Base-by-base conservation (phyloP, 2,888 invertebrate species). In the Acholoe squamosa region DNA sequence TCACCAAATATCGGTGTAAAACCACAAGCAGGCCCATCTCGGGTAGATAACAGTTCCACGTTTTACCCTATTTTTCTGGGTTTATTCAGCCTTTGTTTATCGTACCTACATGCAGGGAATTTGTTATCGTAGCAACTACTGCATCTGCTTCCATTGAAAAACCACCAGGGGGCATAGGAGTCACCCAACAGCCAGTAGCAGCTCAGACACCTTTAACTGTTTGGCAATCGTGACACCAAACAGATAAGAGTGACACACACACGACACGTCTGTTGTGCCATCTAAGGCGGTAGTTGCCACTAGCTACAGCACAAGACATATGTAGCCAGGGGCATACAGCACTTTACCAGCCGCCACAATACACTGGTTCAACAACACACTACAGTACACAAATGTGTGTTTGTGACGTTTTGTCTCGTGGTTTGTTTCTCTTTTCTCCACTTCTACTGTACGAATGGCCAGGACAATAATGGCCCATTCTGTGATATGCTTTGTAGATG, bases 401-500 rank as follows among this genome's bases (percentile, higher is more conserved):
- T 3, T 7, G 5, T 7, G 3, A 7, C 43, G 10, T 43, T 3
- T 43, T 43, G 43, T 43, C 43, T 10, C 10, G 3, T 43, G 43
- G 43, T 43, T 43, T 43, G 43, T 43, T 7, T 43, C 43, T 43
- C 43, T 43, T 43, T 43, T 43, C 43, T 43, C 43, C 43, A 43
- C 43, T 43, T 10, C 43, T 43, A 7, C 43, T 43, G 43, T 43
- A 61, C 61, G 19, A 61, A 61, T 19, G 61, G 61, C 61, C 61
- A 61, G 19, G 61, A 43, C 61, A 61, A 61, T 43, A 10, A 43
- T 43, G 61, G n/a, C 61, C 14, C 61, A n/a, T 61, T n/a, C 61
- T n/a, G 61, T 61, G 61, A 61, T 61, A 61, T 61, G 61, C 43
- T 61, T 61, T 61, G 61, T 61, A n/a, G 61, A 61, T n/a, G 61